Conservation (phyloP, 2,797 vertebrate species). For the Micropoecilia bifurca region DNA sequence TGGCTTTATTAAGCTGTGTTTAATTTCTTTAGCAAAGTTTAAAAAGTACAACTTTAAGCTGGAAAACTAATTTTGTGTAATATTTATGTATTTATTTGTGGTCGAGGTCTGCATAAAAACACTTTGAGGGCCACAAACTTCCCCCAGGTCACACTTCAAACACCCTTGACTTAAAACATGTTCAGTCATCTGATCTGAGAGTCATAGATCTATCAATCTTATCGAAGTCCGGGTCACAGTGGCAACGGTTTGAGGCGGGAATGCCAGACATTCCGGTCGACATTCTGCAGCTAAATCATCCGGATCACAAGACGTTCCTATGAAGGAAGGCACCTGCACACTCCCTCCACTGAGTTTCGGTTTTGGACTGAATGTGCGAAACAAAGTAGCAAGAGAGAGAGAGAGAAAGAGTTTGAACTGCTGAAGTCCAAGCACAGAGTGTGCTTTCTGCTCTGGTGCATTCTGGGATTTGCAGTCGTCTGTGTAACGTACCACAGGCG, state of each 20-base stretch:
- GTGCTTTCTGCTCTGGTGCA: background rate
- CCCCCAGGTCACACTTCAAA: no score
- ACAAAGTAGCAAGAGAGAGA: background rate
- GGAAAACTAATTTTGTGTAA: no score
- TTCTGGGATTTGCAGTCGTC: background rate
- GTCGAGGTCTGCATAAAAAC: no score
- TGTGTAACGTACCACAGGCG: background rate
- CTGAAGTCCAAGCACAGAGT: background rate
- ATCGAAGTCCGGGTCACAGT: background rate
- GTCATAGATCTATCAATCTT: background rate
- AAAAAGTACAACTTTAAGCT: no score
- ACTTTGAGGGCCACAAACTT: no score
- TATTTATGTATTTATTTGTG: no score
- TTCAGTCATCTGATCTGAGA: background rate
- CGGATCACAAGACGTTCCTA: background rate
- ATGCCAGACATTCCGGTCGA: background rate
- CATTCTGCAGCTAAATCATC: background rate
- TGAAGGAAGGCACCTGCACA: background rate
- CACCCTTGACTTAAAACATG: no score
- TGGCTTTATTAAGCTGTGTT: no score
- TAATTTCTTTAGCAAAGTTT: no score
- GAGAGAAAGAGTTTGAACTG: background rate
- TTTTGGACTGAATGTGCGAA: background rate
- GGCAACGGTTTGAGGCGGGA: background rate
- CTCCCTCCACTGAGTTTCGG: background rate